These are phyloP conservation scores for Shargacucullia verbasci DNA, from an alignment of 2,888 invertebrate species.

Conservation along the genomic window DNA sequence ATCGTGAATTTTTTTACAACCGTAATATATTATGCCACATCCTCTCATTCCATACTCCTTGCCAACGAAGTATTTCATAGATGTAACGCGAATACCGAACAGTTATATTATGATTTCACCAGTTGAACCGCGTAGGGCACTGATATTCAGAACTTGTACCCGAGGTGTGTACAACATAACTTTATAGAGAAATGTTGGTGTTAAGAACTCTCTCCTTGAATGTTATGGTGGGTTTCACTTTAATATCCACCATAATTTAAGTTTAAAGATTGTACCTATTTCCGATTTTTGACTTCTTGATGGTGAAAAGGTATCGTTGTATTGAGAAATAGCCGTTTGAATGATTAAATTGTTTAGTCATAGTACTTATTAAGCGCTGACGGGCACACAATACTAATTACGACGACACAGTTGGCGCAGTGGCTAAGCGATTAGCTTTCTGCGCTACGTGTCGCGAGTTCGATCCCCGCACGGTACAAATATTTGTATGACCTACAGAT, in stretches of 20 bases:
- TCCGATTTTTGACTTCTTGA: no score
- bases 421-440: no score
- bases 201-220: constrained; percentile 32
- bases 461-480: no score
- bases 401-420: no score
- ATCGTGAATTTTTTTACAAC: no score
- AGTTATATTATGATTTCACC: constrained; percentile 46
- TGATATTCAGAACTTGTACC: constrained; percentile 23
- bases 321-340: no score
- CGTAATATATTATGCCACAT: constrained; percentile 15
- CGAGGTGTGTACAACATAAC: constrained; percentile 28
- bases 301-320: no score
- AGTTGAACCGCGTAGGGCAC: constrained; percentile 16
- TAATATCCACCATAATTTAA: constrained; percentile 5
- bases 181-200: constrained; percentile 17
- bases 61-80: constrained; percentile 23
- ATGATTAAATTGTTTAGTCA: no score
- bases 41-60: neutral
- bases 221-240: constrained; percentile 33
- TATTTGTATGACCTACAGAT: no score
- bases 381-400: no score
- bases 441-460: no score
- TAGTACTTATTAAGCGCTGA: no score
- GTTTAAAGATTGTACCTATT: neutral
- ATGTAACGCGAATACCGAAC: constrained; percentile 29